Evolutionary conservation across 2,113 vertebrate species (phyloP).

Genomic region (Eira barbara): DNA sequence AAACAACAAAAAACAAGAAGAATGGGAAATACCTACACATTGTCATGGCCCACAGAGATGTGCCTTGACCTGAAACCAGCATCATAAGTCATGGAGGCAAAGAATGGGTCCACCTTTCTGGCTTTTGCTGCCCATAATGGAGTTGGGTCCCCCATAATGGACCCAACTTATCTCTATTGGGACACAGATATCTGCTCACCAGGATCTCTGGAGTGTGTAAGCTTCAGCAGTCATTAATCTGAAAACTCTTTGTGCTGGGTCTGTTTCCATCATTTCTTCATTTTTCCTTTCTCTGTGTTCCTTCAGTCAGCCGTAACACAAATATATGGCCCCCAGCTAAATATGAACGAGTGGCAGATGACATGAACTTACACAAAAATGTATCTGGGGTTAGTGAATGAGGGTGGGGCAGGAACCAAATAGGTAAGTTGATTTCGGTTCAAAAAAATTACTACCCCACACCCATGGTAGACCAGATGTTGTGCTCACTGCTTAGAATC

Average conservation of each 20-base stretch:
- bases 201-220: neutral
- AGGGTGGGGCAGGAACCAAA: neutral
- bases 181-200: neutral
- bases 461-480: neutral
- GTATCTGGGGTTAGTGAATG: neutral
- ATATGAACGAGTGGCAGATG: neutral
- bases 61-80: neutral
- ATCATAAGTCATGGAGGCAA: neutral
- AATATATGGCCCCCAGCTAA: neutral
- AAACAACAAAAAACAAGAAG: neutral
- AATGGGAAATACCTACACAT: neutral
- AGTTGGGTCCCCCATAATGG: no score
- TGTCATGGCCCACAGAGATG: neutral
- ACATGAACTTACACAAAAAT: neutral
- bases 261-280: neutral
- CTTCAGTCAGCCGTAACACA: neutral
- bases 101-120: neutral
- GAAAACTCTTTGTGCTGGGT: neutral
- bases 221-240: neutral
- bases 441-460: neutral
- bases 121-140: neutral
- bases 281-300: neutral
- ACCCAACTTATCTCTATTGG: no score
- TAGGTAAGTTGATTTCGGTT: neutral
- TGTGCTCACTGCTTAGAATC: neutral